phyloP scores from a whole-genome alignment of 2,797 vertebrate genomes.

The Diceros bicornis region DNA sequence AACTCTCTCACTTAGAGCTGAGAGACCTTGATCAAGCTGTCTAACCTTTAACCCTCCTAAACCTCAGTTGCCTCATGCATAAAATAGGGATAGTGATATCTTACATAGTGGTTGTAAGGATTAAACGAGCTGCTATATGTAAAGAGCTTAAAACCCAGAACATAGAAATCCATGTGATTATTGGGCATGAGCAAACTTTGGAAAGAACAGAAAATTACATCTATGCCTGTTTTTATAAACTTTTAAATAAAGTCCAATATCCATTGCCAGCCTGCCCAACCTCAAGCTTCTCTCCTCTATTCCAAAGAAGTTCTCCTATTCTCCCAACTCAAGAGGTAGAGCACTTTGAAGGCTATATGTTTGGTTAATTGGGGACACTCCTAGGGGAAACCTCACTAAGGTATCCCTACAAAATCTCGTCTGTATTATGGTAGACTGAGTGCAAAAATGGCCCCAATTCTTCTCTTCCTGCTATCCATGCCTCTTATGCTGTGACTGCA shows the following conservation, averaged over 20 bases:
- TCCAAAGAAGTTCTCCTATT: background rate
- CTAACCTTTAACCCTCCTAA: background rate
- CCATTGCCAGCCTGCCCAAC: background rate
- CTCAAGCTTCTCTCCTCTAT: background rate
- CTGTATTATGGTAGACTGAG: background rate
- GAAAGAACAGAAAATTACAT: background rate
- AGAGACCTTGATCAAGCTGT: background rate
- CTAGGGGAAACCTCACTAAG: slow-evolving; percentile 12
- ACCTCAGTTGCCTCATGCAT: background rate
- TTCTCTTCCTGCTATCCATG: background rate
- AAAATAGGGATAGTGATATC: background rate
- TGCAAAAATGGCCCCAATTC: background rate
- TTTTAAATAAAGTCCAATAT: background rate
- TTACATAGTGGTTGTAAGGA: background rate
- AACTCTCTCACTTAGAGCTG: background rate
- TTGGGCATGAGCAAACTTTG: background rate
- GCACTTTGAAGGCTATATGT: background rate
- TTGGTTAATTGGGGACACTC: background rate
- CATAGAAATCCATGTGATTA: background rate
- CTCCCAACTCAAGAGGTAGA: slow-evolving; percentile 8
- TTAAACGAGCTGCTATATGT: background rate
- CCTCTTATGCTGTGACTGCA: background rate
- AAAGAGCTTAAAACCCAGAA: background rate
- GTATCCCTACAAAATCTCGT: slow-evolving; percentile 4
- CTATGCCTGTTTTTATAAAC: background rate